These are phyloP conservation scores for Pocota personata DNA, from an alignment of 2,888 invertebrate species.

Conservation along the genomic window DNA sequence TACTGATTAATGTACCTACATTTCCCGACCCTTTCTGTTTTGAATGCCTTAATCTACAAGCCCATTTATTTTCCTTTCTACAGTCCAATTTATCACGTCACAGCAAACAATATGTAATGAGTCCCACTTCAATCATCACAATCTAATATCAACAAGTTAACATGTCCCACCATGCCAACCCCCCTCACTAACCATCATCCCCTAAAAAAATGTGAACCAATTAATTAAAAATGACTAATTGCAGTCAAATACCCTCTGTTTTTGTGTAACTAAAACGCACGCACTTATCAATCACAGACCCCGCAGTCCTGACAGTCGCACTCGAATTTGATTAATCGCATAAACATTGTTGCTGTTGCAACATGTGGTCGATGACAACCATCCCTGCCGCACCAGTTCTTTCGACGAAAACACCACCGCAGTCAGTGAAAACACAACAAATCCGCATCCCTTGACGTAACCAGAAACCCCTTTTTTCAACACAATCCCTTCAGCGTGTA, in stretches of 20 bases:
- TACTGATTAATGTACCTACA: slow-evolving; percentile 1
- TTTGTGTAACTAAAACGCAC: slow-evolving; percentile 10
- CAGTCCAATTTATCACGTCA: slow-evolving; percentile 9
- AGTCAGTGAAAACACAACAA: not conserved
- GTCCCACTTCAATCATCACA: not conserved
- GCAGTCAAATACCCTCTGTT: not conserved
- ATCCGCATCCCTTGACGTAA: not conserved
- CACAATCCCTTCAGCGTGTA: not conserved
- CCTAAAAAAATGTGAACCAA: not conserved
- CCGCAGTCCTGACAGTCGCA: not conserved
- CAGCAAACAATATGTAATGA: not conserved
- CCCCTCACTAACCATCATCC: not conserved
- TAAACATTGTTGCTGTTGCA: slow-evolving; percentile 24
- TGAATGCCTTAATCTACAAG: not conserved
- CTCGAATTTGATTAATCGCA: slow-evolving; percentile 51
- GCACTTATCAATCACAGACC: slow-evolving; percentile 21
- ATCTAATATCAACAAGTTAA: slow-evolving; percentile 28
- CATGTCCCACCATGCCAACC: not conserved
- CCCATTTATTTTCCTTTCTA: slow-evolving; percentile 2
- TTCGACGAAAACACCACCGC: not conserved
- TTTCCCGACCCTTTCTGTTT: slow-evolving; percentile 3
- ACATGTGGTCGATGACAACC: slow-evolving; percentile 37
- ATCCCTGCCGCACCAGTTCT: not conserved
- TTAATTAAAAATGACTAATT: slow-evolving; percentile 54
- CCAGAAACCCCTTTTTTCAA: not conserved